These are phyloP conservation scores for Latrodectus elegans DNA, from an alignment of 2,888 invertebrate species.

Conservation along the genomic window DNA sequence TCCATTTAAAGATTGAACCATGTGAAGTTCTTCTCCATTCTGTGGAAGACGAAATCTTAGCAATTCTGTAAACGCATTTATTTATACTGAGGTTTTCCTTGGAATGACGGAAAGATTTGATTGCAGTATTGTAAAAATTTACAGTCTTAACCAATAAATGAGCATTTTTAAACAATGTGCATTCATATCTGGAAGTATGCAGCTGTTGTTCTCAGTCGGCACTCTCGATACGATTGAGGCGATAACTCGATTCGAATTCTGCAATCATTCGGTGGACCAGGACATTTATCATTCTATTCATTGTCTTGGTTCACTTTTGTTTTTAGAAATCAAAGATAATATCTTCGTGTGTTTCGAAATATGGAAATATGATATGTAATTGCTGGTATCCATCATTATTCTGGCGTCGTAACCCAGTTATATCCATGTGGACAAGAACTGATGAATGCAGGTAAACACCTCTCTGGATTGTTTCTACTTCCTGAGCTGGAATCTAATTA, in stretches of 20 bases:
- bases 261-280: neutral
- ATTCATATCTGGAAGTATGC: too few species aligned
- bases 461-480: constrained; percentile 9
- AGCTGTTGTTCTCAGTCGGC: too few species aligned
- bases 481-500: constrained; percentile 19
- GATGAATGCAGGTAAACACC: constrained; percentile 15
- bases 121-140: too few species aligned
- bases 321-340: constrained; percentile 7
- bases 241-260: neutral
- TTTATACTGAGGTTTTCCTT: too few species aligned
- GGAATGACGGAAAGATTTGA: too few species aligned
- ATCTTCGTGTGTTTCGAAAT: neutral
- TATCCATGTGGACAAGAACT: neutral
- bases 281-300: neutral
- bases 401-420: constrained; percentile 25
- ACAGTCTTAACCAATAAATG: too few species aligned
- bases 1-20: too few species aligned
- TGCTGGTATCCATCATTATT: constrained; percentile 16
- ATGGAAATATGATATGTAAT: neutral
- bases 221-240: too few species aligned
- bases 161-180: too few species aligned
- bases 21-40: too few species aligned
- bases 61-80: too few species aligned
- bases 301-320: neutral
- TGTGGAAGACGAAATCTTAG: too few species aligned